Percentiles rank a stretch among this genome's conserved stretches.
Conservation (phyloP, 1,140 invertebrate genomes). For the Lepidurus packardi region DNA sequence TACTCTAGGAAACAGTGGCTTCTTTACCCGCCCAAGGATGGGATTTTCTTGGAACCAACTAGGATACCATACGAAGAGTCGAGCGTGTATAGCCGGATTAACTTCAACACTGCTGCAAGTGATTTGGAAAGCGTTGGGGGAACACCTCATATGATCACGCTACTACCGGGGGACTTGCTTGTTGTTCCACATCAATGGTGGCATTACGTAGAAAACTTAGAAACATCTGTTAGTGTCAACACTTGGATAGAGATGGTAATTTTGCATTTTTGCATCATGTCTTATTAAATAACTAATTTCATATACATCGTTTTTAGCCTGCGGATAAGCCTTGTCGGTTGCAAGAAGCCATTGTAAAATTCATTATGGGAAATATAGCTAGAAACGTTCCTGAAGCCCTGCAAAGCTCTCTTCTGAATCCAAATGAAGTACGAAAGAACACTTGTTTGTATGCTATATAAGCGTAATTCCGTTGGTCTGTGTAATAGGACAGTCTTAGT, state of each 20-base stretch:
- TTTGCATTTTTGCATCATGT: background rate
- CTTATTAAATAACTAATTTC: conserved; percentile 6
- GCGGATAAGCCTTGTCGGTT: conserved; percentile 38
- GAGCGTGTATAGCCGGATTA: conserved; percentile 81
- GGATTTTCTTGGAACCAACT: conserved; percentile 62
- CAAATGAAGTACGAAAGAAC: conserved; percentile 37
- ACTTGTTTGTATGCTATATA: background rate
- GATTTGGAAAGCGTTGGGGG: conserved; percentile 44
- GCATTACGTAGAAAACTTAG: conserved; percentile 87
- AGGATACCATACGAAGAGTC: conserved; percentile 95
- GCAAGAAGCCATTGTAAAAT: conserved; percentile 41
- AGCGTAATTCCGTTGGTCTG: background rate
- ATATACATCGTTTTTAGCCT: conserved; percentile 32
- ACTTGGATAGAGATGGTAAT: conserved; percentile 72
- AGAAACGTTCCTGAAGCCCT: conserved; percentile 33
- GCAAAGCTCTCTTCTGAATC: conserved; percentile 37
- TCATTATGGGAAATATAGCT: conserved; percentile 34
- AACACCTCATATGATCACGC: conserved; percentile 53
- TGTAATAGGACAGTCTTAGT: background rate
- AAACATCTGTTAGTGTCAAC: conserved; percentile 71
- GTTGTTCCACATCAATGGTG: conserved; percentile 88
- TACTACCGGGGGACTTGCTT: conserved; percentile 78
- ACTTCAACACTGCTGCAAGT: conserved; percentile 53
- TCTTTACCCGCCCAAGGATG: conserved; percentile 76
- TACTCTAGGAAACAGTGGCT: conserved; percentile 78